These are phyloP conservation scores for Ptyas mucosa DNA, from an alignment of 2,113 vertebrate species.

Conservation along the genomic window DNA sequence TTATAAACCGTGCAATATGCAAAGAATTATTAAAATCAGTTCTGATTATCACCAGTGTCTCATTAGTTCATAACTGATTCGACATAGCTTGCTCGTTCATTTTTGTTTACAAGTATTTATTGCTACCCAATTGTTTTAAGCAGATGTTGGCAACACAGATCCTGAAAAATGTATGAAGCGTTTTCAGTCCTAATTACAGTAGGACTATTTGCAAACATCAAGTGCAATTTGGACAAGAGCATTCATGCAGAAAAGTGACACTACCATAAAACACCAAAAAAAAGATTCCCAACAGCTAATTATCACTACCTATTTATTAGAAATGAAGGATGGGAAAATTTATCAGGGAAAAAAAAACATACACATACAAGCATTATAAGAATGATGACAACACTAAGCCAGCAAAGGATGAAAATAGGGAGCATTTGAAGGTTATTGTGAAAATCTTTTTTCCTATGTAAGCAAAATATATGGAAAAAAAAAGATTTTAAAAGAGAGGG, in stretches of 20 bases:
- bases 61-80: neutral
- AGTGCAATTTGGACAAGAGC: slow-evolving; percentile 1
- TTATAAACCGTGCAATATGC: neutral
- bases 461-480: neutral
- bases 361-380: slow-evolving; percentile 4
- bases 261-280: slow-evolving; percentile 10
- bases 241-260: slow-evolving; percentile 11
- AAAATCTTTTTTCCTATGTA: neutral
- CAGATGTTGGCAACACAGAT: neutral
- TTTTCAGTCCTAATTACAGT: slow-evolving; percentile 29
- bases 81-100: neutral
- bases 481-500: neutral
- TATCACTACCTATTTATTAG: slow-evolving; percentile 31
- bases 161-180: neutral
- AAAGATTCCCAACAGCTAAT: neutral
- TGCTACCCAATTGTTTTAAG: neutral
- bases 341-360: neutral
- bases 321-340: slow-evolving; percentile 2
- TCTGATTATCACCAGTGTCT: neutral
- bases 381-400: slow-evolving; percentile 28
- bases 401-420: slow-evolving; percentile 29
- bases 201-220: slow-evolving; percentile 22
- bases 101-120: slow-evolving; percentile 14
- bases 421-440: slow-evolving; percentile 46
- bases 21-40: neutral